A percentile compares a stretch with the other conserved stretches of the same genome.
Evolutionary conservation across 2,888 invertebrate species (phyloP).

Genomic region (Agrilus cyanescens): DNA sequence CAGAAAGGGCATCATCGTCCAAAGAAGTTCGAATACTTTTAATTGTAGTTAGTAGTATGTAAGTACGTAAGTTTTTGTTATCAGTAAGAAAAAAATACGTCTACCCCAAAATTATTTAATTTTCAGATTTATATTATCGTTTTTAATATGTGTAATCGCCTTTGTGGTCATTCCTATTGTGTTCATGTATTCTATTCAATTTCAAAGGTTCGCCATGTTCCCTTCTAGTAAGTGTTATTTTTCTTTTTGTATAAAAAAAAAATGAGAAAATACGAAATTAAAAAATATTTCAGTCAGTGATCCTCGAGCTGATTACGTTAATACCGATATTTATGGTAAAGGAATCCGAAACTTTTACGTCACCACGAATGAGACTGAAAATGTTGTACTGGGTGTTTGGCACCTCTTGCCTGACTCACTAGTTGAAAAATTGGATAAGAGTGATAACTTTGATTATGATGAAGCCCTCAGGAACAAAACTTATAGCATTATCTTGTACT

Average conservation of each 20-base stretch:
- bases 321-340: slow-evolving; percentile 22
- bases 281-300: too few species aligned
- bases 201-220: slow-evolving; percentile 56
- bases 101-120: neutral
- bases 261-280: too few species aligned
- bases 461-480: slow-evolving; percentile 38
- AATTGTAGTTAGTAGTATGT: slow-evolving; percentile 7
- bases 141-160: slow-evolving; percentile 41
- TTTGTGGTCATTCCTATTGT: slow-evolving; percentile 54
- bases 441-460: slow-evolving; percentile 40
- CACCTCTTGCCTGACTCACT: slow-evolving; percentile 63
- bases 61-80: slow-evolving; percentile 1
- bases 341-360: slow-evolving; percentile 60
- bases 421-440: slow-evolving; percentile 37
- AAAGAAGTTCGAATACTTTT: neutral
- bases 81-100: neutral
- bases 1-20: too few species aligned
- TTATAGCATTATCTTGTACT: slow-evolving; percentile 29
- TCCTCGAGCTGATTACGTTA: too few species aligned
- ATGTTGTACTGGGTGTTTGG: slow-evolving; percentile 51
- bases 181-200: slow-evolving; percentile 54
- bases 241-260: neutral
- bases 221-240: slow-evolving; percentile 50
- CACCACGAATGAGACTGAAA: slow-evolving; percentile 30
- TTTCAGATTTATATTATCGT: slow-evolving; percentile 12